A percentile compares a stretch with the other conserved stretches of the same genome.
Conservation (phyloP, 2,797 vertebrate species). For the Mormyrus hasselquistii region DNA sequence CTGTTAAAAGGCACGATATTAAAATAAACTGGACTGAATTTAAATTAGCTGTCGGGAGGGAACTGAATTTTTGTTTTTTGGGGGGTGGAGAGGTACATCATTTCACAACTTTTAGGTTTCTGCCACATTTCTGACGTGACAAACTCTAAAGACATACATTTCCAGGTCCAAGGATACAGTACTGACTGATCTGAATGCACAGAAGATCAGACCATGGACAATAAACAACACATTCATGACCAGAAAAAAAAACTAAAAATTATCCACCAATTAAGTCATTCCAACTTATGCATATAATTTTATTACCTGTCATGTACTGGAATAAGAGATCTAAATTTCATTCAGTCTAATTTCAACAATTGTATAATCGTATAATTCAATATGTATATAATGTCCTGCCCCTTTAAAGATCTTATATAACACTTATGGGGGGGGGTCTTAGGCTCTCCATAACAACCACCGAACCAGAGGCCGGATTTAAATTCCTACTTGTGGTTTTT, state of each 20-base stretch:
- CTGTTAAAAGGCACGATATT: background rate
- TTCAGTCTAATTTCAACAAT: background rate
- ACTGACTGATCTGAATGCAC: background rate
- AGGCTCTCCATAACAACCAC: background rate
- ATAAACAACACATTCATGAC: background rate
- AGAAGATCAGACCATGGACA: background rate
- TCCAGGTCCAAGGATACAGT: background rate
- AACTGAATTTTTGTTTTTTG: background rate
- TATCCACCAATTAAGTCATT: background rate
- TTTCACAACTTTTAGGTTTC: background rate
- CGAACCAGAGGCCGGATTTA: background rate
- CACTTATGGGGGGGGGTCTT: background rate
- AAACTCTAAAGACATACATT: background rate
- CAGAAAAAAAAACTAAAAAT: background rate
- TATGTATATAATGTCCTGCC: background rate
- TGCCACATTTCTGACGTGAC: background rate
- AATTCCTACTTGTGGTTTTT: background rate
- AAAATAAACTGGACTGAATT: background rate
- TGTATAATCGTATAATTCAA: background rate
- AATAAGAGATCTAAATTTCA: background rate
- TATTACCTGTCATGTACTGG: background rate
- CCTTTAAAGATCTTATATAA: background rate
- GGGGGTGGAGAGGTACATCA: background rate
- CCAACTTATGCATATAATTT: background rate
- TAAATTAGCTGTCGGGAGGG: background rate